Evolutionary conservation across 2,113 vertebrate species (phyloP), one percentile per base, ranked within the genome.

Genomic region (Silurus meridionalis): DNA sequence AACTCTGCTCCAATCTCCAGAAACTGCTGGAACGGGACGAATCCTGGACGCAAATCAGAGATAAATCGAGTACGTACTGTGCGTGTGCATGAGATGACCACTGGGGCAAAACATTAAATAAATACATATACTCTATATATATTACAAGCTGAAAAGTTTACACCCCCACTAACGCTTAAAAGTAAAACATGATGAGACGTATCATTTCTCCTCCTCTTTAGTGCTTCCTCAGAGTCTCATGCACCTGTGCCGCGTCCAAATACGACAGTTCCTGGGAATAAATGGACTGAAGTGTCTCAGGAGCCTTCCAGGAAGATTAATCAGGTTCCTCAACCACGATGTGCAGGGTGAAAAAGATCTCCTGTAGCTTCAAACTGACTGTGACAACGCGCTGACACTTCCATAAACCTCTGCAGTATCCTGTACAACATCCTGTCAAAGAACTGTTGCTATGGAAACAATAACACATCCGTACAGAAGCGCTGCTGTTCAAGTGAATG

Each of bases 231-330:
- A 2, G 67, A 69, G 67, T 69, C 67, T 69, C 2, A 15, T 92
- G 89, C 97, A 98, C 85, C 96, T 97, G 25, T 97, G 96, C 88
- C 94, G 97, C 61, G 84, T 97, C 84, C 94, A 88, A 88, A 95
- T 98, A 57, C 93, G 96, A 72, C 93, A 90, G 78, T 80, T 95
- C 63, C 85, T 96, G 0, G 97, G 96, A 84, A 93, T 91, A 7
- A 90, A 89, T 0, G 92, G 96, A 8, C 92, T 97, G 72, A 94
- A 93, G 67, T 91, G 94, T 19, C 89, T 98, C 0, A 87, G 94
- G 82, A 92, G 96, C 0, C 93, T 97, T 57, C 97, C 97, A 0
- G 90, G 89, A 87, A 93, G 95, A 89, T 91, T 97, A 83, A 94
- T 96, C 72, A 90, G 94, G 4, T 98, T 95, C 90, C 90, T 98